Percentiles rank a stretch among this genome's conserved stretches.
phyloP scores from a whole-genome alignment of 2,113 vertebrate genomes.

The Dermatemys mawii region DNA sequence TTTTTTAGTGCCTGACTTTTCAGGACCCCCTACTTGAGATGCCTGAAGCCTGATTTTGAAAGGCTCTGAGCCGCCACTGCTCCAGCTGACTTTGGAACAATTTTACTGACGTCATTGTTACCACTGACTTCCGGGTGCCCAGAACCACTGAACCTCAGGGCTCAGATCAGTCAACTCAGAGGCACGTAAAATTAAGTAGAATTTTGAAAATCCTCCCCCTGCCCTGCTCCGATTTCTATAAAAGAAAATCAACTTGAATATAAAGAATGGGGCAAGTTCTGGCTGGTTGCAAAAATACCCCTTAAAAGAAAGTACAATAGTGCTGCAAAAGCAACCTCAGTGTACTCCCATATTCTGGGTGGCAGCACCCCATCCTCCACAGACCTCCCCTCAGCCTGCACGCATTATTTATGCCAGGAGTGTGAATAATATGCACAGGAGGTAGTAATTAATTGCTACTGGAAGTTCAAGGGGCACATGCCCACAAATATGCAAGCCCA shows the following conservation, averaged over 20 bases:
- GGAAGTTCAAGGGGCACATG: not conserved
- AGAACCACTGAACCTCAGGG: too few relatives aligned
- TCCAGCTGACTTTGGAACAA: not conserved
- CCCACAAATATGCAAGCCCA: rapidly evolving
- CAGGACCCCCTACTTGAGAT: not conserved
- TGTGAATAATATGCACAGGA: rapidly evolving
- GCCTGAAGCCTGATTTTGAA: rapidly evolving
- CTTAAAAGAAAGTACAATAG: not conserved
- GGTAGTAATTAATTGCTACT: not conserved
- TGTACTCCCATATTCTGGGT: not conserved
- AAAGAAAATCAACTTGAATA: rapidly evolving
- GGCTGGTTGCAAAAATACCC: rapidly evolving
- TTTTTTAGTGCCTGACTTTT: not conserved
- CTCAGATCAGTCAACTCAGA: not conserved
- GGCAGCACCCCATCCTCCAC: constrained; percentile 12
- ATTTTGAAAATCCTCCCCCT: not conserved
- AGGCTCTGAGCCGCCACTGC: not conserved
- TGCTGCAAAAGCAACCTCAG: not conserved
- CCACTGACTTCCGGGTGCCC: not conserved
- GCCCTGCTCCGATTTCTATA: rapidly evolving
- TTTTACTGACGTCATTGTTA: not conserved
- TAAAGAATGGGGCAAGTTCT: rapidly evolving
- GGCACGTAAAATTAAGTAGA: not conserved
- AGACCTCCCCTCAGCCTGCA: not conserved
- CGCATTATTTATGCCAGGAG: constrained; percentile 12